Base-by-base conservation (phyloP, 2,888 invertebrate genomes). In the Chaetogeoica ovagalla region DNA sequence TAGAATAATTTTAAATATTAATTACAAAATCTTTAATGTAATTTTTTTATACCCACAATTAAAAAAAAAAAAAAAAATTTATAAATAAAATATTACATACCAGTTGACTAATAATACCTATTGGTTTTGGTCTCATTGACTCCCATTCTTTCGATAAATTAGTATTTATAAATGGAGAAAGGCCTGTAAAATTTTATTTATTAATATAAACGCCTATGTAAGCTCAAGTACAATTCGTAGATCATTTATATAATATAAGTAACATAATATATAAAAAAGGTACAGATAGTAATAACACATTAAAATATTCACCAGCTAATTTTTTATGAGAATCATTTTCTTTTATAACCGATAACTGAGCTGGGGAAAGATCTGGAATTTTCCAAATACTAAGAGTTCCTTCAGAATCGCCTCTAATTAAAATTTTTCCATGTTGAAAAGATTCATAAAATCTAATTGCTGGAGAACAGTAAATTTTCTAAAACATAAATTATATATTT, bases 311-410 rank as follows among this genome's bases (percentile, higher is more conserved):
- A 79, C 79, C 79, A 52, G 70, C n/a, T 71, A 79, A 79, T 62
- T 79, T 79, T 63, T 71, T 79, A 19, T 70, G 70, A 63, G 21
- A 86, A 82, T 89, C 88, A 68, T 89, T 91, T 86, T 88, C 91
- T 86, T 90, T 87, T 84, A 91, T 87, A 84, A 90, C 87, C 81
- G 85, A 87, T 83, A 89, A 87, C 84, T 91, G 90, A 4, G 91
- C 90, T 74, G 89, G 87, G 0, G 92, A 91, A 6, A 94, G 91
- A 65, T 95, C 94, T 5, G 97, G 96, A 9, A 97, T 92, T 81
- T 90, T 91, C 97, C 97, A 98, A 9, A 95, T 88, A 7, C 94
- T 91, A 4, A 98, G 92, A 21, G 93, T 92, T 0, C 97, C 97
- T 84, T 94, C 94, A 0, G 96, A 96, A 86, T 98, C 97, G 0